Conservation (phyloP, 2,888 invertebrate genomes). For the Drosophila subsilvestris region DNA sequence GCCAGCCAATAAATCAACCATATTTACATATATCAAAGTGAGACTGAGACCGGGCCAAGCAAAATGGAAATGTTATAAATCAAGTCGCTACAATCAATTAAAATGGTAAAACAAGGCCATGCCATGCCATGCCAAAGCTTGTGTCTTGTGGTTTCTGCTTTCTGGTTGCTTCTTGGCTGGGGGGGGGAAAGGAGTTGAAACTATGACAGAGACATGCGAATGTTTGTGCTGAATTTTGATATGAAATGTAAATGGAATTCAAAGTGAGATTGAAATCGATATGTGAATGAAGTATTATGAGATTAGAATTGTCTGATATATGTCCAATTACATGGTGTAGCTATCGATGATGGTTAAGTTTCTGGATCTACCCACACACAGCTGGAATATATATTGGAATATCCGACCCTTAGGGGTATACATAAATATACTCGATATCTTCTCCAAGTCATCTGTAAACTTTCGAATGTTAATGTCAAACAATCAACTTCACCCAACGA, state of each 20-base stretch:
- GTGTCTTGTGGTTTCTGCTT: conserved; percentile 12
- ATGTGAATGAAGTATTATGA: neutral
- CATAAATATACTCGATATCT: too few relatives aligned
- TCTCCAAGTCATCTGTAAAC: conserved; percentile 1
- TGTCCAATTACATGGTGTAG: neutral
- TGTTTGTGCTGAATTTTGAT: neutral
- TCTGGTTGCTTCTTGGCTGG: neutral
- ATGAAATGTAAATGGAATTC: neutral
- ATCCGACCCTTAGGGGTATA: too few relatives aligned
- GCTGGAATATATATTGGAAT: neutral
- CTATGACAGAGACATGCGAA: conserved; percentile 11
- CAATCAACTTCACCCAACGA: conserved; percentile 50
- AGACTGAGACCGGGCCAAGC: neutral
- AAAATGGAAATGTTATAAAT: conserved; percentile 19
- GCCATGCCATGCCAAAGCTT: too few relatives aligned
- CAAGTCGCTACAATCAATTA: conserved; percentile 33
- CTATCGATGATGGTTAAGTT: neutral
- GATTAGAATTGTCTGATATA: neutral
- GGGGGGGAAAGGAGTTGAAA: neutral
- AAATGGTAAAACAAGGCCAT: conserved; percentile 21
- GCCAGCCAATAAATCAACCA: conserved; percentile 36
- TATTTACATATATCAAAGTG: conserved; percentile 22
- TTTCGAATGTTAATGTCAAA: conserved; percentile 48
- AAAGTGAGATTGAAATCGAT: conserved; percentile 3
- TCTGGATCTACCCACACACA: too few relatives aligned